These are phyloP conservation scores for Lytechinus variegatus DNA, from an alignment of 35 echinoderm and acorn worm genomes.

Conservation along the genomic window DNA sequence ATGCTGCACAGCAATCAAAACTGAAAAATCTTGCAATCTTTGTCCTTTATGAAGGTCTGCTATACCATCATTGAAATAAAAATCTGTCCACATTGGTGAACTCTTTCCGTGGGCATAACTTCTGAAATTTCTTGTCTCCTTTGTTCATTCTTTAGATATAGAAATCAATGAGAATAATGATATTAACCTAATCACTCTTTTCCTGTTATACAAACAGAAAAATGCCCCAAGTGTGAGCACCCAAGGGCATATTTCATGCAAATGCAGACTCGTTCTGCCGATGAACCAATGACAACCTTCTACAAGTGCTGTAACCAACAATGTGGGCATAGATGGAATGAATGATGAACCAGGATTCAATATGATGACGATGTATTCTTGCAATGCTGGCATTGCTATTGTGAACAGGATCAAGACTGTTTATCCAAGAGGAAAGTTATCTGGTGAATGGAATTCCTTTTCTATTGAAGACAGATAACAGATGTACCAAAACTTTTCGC, in stretches of 20 bases:
- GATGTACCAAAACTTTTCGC: too few species aligned
- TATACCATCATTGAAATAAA: too few species aligned
- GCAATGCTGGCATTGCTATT: neutral
- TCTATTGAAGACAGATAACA: neutral
- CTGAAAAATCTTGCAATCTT: too few species aligned
- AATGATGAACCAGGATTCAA: slow-evolving; percentile 47
- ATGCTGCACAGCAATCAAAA: too few species aligned
- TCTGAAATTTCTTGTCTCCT: neutral
- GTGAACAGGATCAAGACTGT: neutral
- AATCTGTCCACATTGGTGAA: neutral
- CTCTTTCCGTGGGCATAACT: neutral
- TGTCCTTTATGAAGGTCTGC: too few species aligned
- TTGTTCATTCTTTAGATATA: too few species aligned
- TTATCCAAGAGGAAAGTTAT: neutral
- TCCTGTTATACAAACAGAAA: slow-evolving; percentile 69
- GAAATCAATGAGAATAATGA: too few species aligned
- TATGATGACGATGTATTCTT: neutral
- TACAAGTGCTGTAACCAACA: slow-evolving; percentile 93
- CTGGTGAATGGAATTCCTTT: neutral
- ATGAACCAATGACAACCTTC: slow-evolving; percentile 99
- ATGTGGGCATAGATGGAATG: slow-evolving; percentile 95
- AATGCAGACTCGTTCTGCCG: slow-evolving; percentile 96
- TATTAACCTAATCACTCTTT: neutral
- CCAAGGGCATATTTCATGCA: slow-evolving; percentile 99
- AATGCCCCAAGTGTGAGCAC: slow-evolving; percentile 98